Conservation (phyloP, 2,888 invertebrate genomes). For the Cerastoderma edule region DNA sequence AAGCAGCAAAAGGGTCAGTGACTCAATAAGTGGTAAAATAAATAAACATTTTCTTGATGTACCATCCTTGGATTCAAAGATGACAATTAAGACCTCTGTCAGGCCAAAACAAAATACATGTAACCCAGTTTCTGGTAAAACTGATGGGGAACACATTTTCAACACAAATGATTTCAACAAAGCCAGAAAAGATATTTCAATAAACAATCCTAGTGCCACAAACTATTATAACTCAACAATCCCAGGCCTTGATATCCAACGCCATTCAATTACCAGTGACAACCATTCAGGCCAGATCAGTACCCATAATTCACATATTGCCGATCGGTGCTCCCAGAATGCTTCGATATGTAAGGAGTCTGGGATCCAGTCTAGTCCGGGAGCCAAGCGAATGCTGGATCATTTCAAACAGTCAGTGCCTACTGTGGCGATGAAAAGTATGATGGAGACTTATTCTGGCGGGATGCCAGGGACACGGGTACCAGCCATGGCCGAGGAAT, state of each 20-base stretch:
- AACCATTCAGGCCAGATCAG: not conserved
- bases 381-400: slow-evolving; percentile 1
- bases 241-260: not conserved
- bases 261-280: not conserved
- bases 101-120: too few relatives aligned
- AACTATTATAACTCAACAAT: not conserved
- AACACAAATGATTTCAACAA: too few relatives aligned
- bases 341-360: not conserved
- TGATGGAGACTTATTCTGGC: not conserved
- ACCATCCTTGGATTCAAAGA: too few relatives aligned
- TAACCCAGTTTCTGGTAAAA: too few relatives aligned
- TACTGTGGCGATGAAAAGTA: slow-evolving; percentile 1
- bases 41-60: too few relatives aligned
- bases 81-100: too few relatives aligned
- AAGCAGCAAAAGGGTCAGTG: too few relatives aligned
- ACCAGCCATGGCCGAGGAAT: not conserved
- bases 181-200: not conserved
- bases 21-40: too few relatives aligned
- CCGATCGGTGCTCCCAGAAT: not conserved
- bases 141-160: too few relatives aligned
- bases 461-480: not conserved
- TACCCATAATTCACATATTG: too few relatives aligned
- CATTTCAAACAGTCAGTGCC: not conserved
- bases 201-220: not conserved
- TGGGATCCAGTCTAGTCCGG: slow-evolving; percentile 10